Conservation (phyloP, 2,113 vertebrate species). For the Uria aalge region DNA sequence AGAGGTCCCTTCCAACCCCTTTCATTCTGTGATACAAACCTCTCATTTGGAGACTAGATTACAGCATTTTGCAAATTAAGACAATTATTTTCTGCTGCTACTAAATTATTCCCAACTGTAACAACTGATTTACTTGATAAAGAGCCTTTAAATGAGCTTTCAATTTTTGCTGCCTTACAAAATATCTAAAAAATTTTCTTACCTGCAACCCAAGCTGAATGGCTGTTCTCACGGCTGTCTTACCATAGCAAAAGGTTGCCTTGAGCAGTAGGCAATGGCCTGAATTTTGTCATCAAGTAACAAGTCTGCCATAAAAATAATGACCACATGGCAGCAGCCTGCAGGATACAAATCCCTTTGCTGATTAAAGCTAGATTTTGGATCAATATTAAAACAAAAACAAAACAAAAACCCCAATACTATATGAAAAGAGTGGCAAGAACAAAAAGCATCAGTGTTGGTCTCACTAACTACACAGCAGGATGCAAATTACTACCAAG, state of each 20-base stretch:
- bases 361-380: constrained; percentile 6
- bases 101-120: background rate
- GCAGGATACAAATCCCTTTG: background rate
- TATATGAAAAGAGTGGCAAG: background rate
- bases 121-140: background rate
- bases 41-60: background rate
- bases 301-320: constrained; percentile 36
- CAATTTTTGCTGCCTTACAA: background rate
- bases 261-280: background rate
- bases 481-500: background rate
- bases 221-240: background rate
- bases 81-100: background rate
- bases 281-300: constrained; percentile 35
- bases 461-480: background rate
- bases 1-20: no score
- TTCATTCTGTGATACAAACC: background rate
- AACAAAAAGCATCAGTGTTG: background rate
- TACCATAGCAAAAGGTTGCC: background rate
- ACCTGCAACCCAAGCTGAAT: background rate
- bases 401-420: background rate
- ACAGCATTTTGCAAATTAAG: background rate
- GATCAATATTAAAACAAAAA: constrained; percentile 14
- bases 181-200: background rate
- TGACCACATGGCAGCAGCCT: background rate
- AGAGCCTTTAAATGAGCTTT: background rate